Evolutionary conservation across 64 coral and sea anemone species (phyloP).

Genomic region (Stichodactyla helianthus): DNA sequence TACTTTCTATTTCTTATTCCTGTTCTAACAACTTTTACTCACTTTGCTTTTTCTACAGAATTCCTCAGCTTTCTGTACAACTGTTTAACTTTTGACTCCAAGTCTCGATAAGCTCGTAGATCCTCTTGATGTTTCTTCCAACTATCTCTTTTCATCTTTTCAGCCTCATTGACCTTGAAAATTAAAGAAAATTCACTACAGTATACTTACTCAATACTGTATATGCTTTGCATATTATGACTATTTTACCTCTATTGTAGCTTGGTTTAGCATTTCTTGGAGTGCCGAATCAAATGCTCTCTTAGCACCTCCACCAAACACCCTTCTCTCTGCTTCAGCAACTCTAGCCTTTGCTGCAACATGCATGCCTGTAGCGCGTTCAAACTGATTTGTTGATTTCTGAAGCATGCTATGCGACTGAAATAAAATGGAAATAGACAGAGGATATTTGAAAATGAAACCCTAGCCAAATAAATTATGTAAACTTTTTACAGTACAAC

Average conservation of each 20-base stretch:
- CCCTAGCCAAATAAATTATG: too few relatives aligned
- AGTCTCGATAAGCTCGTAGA: constrained; percentile 59
- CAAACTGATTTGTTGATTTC: constrained; percentile 71
- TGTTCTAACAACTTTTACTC: neutral
- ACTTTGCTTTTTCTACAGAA: constrained; percentile 73
- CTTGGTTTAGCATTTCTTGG: constrained; percentile 86
- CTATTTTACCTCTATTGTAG: constrained; percentile 68
- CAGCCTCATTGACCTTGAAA: constrained; percentile 70
- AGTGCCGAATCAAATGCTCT: constrained; percentile 87
- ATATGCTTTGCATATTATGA: neutral
- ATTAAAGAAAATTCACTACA: neutral
- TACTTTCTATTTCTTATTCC: too few relatives aligned
- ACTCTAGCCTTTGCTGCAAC: constrained; percentile 61
- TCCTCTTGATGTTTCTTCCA: constrained; percentile 78
- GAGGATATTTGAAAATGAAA: neutral
- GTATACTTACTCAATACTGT: too few relatives aligned
- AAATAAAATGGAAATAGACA: neutral
- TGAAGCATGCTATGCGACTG: constrained; percentile 74
- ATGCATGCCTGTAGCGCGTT: constrained; percentile 78
- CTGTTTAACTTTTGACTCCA: constrained; percentile 58
- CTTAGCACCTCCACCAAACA: constrained; percentile 61
- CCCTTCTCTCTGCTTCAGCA: constrained; percentile 58
- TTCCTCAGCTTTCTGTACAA: constrained; percentile 68
- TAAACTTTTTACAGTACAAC: too few relatives aligned
- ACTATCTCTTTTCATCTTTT: constrained; percentile 65